Percentiles rank a stretch among this genome's conserved stretches.
These are phyloP conservation scores for Zaprionus africanus DNA, from an alignment of 1,140 invertebrate genomes.

Conservation along the genomic window DNA sequence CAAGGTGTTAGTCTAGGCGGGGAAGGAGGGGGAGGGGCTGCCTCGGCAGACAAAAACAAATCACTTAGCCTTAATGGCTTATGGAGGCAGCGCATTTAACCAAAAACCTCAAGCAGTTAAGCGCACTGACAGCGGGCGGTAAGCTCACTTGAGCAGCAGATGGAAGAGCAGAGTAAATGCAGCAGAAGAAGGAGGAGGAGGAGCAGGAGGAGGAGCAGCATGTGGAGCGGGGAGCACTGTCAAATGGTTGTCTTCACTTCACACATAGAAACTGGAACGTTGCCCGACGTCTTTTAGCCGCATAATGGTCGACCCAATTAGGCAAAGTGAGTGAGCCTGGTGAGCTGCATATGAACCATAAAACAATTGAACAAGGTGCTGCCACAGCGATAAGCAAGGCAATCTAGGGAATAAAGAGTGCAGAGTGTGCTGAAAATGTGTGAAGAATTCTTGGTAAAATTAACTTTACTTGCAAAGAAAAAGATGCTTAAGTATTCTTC, in stretches of 20 bases:
- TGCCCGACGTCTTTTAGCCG: conserved; percentile 43
- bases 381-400: conserved; percentile 62
- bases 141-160: neutral
- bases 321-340: conserved; percentile 71
- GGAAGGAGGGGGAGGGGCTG: neutral
- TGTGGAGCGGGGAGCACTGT: conserved; percentile 59
- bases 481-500: too few species aligned
- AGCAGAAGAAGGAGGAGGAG: neutral
- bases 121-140: conserved; percentile 42
- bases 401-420: conserved; percentile 26
- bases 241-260: conserved; percentile 74
- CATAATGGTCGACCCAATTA: conserved; percentile 81
- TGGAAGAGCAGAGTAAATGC: neutral
- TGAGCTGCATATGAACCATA: conserved; percentile 80
- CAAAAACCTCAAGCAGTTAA: conserved; percentile 82
- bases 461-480: too few species aligned
- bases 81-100: conserved; percentile 75
- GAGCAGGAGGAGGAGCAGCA: conserved; percentile 20
- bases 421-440: neutral
- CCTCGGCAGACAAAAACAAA: conserved; percentile 70
- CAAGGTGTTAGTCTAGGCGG: conserved; percentile 60
- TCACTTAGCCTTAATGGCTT: conserved; percentile 82
- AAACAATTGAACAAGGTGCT: conserved; percentile 80
- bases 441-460: too few species aligned
- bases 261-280: conserved; percentile 62